Conservation (phyloP, 35 echinoderm and acorn worm species). For the Patiria miniata region DNA sequence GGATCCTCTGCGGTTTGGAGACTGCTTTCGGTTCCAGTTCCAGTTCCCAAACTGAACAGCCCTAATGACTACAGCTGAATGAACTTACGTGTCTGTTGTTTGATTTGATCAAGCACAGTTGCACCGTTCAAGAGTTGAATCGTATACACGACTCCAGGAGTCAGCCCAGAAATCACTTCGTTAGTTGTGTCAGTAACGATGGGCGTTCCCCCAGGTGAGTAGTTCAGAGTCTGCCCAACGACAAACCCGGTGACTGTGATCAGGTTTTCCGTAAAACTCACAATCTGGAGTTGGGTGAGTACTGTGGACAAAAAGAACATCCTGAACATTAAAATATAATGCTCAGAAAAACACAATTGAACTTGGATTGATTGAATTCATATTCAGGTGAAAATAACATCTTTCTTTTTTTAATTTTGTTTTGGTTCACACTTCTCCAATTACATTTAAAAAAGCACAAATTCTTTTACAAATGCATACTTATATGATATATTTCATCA, state of each 20-base stretch:
- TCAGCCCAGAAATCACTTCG: neutral
- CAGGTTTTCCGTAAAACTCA: neutral
- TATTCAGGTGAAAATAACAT: too few species aligned
- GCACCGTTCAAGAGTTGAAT: neutral
- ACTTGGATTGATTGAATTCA: too few species aligned
- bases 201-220: neutral
- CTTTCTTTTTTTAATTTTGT: too few species aligned
- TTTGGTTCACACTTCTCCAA: too few species aligned
- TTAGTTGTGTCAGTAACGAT: neutral
- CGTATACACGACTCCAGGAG: slow-evolving; percentile 1
- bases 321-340: neutral
- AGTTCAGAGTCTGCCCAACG: neutral
- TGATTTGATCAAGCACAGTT: neutral
- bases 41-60: too few species aligned
- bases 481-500: too few species aligned
- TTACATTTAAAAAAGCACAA: too few species aligned
- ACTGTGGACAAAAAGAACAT: neutral
- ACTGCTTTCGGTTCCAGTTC: too few species aligned
- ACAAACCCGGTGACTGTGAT: neutral
- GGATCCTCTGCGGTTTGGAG: too few species aligned
- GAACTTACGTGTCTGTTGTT: neutral
- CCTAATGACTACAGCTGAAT: too few species aligned
- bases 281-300: neutral
- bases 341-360: neutral
- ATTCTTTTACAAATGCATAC: too few species aligned